Conservation (phyloP, 2,797 vertebrate genomes). For the Trematomus bernacchii region DNA sequence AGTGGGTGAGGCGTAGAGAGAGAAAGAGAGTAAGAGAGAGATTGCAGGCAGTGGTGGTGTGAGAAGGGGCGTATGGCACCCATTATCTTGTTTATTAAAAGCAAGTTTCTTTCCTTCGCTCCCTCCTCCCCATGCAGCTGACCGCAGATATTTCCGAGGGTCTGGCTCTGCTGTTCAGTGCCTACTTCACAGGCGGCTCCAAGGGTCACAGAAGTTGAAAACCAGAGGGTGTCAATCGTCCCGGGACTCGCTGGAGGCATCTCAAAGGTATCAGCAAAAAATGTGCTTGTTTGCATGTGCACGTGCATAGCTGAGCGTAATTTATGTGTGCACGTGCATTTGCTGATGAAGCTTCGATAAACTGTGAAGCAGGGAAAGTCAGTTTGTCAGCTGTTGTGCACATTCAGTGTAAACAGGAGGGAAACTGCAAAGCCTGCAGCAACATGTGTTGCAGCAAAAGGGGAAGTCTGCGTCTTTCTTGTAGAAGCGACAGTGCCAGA, state of each 20-base stretch:
- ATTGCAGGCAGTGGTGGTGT: slow-evolving; percentile 71
- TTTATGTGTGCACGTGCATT: slow-evolving; percentile 52
- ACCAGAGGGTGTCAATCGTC: slow-evolving; percentile 71
- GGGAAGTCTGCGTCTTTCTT: slow-evolving; percentile 3
- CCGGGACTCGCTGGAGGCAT: slow-evolving; percentile 55
- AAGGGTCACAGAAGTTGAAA: slow-evolving; percentile 83
- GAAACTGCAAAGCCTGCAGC: slow-evolving; percentile 42
- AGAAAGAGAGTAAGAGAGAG: slow-evolving; percentile 36
- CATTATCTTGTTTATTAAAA: slow-evolving; percentile 96
- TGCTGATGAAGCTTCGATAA: slow-evolving; percentile 38
- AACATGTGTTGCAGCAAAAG: neutral
- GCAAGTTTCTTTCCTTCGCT: slow-evolving; percentile 80
- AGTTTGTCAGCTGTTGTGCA: slow-evolving; percentile 41
- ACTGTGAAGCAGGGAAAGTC: slow-evolving; percentile 38
- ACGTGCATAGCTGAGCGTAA: slow-evolving; percentile 36
- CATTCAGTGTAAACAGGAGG: slow-evolving; percentile 31
- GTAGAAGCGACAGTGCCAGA: neutral
- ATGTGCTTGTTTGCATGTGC: slow-evolving; percentile 32
- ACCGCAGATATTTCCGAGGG: slow-evolving; percentile 90
- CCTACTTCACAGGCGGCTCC: slow-evolving; percentile 77
- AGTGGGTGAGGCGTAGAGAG: slow-evolving; percentile 34
- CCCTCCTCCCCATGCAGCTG: slow-evolving; percentile 82
- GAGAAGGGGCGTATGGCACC: slow-evolving; percentile 86
- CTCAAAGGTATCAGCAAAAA: slow-evolving; percentile 48
- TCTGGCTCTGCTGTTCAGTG: slow-evolving; percentile 74